Percentiles rank a stretch among this genome's conserved stretches.
phyloP scores from a whole-genome alignment of 2,113 vertebrate genomes.

The Pomatorhinus ruficollis region DNA sequence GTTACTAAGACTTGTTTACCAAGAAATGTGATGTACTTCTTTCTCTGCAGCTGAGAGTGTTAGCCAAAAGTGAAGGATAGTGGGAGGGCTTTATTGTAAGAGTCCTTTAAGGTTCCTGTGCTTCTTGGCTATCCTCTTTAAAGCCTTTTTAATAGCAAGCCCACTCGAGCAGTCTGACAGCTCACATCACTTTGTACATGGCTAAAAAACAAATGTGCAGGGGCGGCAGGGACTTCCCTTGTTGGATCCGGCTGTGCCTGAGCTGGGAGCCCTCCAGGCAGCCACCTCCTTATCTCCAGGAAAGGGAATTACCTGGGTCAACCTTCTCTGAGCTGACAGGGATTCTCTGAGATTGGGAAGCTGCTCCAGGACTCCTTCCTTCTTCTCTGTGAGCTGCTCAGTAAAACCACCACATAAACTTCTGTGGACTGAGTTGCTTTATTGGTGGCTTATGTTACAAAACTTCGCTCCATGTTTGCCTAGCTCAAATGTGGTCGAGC shows the following conservation, averaged over 20 bases:
- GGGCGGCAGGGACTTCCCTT: accelerated
- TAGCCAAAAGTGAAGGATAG: constrained; percentile 30
- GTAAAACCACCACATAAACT: neutral
- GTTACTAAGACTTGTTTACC: constrained; percentile 5
- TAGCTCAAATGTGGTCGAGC: neutral
- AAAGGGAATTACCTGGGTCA: neutral
- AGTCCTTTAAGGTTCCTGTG: constrained; percentile 49
- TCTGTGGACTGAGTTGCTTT: neutral
- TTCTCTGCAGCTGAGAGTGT: neutral
- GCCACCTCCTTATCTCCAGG: neutral
- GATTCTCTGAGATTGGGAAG: neutral
- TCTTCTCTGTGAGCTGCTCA: neutral
- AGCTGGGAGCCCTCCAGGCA: neutral
- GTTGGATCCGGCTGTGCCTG: neutral
- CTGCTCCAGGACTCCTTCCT: neutral
- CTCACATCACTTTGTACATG: neutral
- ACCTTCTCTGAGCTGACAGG: neutral
- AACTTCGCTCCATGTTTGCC: neutral
- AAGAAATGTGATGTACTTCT: constrained; percentile 52
- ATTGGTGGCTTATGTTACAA: neutral
- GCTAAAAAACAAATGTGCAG: neutral
- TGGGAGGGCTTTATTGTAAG: constrained; percentile 31
- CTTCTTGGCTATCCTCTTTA: constrained; percentile 51
- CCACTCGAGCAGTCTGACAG: neutral
- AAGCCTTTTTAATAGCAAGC: constrained; percentile 31